Percentiles rank a stretch among this genome's conserved stretches.
phyloP scores from a whole-genome alignment of 2,113 vertebrate genomes.

The Capra hircus region DNA sequence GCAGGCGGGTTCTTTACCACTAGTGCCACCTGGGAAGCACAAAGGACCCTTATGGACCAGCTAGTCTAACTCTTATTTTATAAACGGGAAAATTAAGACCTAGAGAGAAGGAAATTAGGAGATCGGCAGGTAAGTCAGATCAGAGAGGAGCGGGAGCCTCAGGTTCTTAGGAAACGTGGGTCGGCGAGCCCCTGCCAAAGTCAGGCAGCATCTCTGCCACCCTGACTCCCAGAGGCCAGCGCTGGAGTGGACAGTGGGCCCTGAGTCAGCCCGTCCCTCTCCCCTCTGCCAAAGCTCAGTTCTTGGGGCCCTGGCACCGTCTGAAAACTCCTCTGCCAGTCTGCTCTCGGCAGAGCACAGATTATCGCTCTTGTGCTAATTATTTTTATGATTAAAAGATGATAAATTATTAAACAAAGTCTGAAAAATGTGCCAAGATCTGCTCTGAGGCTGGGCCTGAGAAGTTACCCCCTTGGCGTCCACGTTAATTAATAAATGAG shows the following conservation, averaged over 20 bases:
- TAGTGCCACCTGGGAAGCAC: neutral
- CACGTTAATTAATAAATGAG: constrained; percentile 71
- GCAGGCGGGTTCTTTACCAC: neutral
- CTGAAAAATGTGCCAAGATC: constrained; percentile 74
- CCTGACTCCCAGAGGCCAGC: neutral
- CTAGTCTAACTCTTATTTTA: neutral
- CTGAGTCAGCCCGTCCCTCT: neutral
- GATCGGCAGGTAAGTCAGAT: neutral
- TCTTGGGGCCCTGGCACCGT: constrained; percentile 32
- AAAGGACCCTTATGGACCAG: neutral
- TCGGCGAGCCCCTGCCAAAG: neutral
- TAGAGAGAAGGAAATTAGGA: neutral
- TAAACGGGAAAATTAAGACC: constrained; percentile 8
- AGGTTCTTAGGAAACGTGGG: neutral
- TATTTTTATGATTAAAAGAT: constrained; percentile 79
- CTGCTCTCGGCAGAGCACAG: constrained; percentile 62
- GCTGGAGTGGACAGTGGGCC: neutral
- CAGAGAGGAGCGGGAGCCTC: neutral
- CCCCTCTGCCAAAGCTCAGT: neutral
- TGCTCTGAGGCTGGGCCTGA: constrained; percentile 70
- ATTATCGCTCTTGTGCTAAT: constrained; percentile 72
- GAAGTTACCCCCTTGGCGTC: constrained; percentile 68
- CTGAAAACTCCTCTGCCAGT: constrained; percentile 41
- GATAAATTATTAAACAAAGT: constrained; percentile 80
- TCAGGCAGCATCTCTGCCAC: neutral